Evolutionary conservation across 2,797 vertebrate genomes (phyloP).

Genomic region (Pantherophis vulpinus): DNA sequence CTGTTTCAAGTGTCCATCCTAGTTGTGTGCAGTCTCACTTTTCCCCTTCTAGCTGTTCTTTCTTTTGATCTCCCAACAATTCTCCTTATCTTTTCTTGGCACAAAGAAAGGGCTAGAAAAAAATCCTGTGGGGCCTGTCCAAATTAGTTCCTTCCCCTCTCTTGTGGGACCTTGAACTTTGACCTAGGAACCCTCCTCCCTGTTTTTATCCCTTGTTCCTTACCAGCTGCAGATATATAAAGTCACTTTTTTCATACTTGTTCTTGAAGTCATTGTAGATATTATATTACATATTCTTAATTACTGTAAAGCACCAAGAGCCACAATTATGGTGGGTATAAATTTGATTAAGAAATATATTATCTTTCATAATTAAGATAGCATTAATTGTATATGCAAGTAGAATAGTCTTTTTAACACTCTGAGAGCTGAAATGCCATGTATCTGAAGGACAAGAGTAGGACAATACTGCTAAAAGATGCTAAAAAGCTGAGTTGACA

Average conservation of each 20-base stretch:
- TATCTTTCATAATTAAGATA: not conserved
- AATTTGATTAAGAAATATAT: not conserved
- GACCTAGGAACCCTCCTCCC: not conserved
- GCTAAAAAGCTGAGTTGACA: not conserved
- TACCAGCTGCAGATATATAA: not conserved
- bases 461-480: not conserved
- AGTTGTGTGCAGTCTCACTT: not conserved
- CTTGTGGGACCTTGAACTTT: not conserved
- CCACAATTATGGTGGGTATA: not conserved
- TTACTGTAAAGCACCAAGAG: not conserved
- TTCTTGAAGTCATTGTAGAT: not conserved
- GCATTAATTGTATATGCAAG: not conserved
- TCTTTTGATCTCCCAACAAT: not conserved
- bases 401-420: not conserved
- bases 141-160: not conserved
- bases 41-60: not conserved
- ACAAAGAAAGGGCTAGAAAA: not conserved
- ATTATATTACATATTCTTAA: not conserved
- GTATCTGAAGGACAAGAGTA: not conserved
- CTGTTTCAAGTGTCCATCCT: not conserved
- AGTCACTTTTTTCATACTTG: not conserved
- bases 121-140: not conserved
- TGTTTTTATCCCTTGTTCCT: not conserved
- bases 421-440: not conserved
- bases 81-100: not conserved